Evolutionary conservation across 2,888 invertebrate species (phyloP).

Genomic region (Pegoplata infirma): DNA sequence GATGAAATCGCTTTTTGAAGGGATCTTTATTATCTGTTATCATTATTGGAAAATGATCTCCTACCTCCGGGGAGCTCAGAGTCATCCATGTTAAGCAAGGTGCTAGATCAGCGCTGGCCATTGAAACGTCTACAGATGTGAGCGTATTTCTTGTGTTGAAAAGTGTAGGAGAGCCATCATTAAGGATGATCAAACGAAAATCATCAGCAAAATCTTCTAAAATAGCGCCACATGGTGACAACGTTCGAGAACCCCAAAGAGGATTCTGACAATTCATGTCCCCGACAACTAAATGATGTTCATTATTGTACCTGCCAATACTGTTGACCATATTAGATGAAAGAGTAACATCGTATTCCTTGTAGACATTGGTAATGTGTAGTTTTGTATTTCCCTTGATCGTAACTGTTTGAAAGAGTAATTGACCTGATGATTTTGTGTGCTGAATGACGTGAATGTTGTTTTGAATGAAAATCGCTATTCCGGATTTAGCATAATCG

Average conservation of each 20-base stretch:
- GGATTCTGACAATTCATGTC: background rate
- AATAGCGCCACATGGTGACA: background rate
- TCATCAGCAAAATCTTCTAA: background rate
- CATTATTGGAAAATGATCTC: background rate
- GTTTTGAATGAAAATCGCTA: background rate
- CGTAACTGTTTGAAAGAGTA: no score
- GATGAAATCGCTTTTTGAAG: background rate
- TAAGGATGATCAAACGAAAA: background rate
- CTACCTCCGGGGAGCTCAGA: background rate
- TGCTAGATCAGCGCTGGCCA: constrained; percentile 20
- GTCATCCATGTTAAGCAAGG: background rate
- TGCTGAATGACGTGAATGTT: background rate
- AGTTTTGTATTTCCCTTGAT: no score
- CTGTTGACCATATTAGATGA: no score
- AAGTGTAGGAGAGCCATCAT: constrained; percentile 28
- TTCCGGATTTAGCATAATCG: constrained; percentile 6
- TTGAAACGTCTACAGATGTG: constrained; percentile 16
- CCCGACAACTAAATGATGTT: no score
- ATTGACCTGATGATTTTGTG: background rate
- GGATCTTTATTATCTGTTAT: background rate
- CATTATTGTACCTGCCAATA: no score
- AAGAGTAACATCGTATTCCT: no score
- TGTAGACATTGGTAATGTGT: no score
- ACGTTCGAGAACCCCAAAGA: background rate
- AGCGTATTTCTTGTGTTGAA: constrained; percentile 25